Base-by-base conservation (phyloP, 2,888 invertebrate genomes). In the Phorcus lineatus region DNA sequence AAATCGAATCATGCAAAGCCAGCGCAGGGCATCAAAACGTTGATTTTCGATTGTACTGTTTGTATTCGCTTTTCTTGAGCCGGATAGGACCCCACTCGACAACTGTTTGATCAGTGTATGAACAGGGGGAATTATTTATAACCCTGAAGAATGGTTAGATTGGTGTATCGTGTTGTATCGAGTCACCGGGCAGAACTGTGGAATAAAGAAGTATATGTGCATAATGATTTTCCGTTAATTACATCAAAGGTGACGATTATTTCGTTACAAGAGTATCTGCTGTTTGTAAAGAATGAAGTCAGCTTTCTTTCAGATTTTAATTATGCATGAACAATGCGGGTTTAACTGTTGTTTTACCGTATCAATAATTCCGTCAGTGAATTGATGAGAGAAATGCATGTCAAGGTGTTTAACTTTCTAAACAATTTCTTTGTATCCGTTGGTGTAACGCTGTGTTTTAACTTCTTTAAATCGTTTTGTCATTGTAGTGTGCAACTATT, bases 41-140 rank as follows among this genome's bases (percentile, higher is more conserved):
- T 36, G 70, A 70, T 70, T 70, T 70, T 70, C 70, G 36, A 31
- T 31, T 70, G 40, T 70, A 17, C 11, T 70, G 36, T 70, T 70
- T 70, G 70, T 19, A 31, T 28, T 70, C 40, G 28, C 70, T 40
- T 70, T 36, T 70, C 70, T 70, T 36, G 36, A 36, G 36, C 40
- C 70, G 36, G 70, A 70, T 70, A 70, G 70, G 19, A n/a, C 4
- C 28, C 31, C 70, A 19, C 57, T 19, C 24, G 22, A 9, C 24
- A 24, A 6, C 31, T 70, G 70, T 70, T 70, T 70, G 36, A 36
- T 31, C 70, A 70, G 40, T 16, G 16, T 36, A n/a, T 31, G 40
- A 70, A 70, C 36, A 70, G 31, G 31, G 19, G 13, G 70, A 70
- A 70, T 70, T 70, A 70, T 70, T 70, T 70, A 70, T 70, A 36